A percentile compares a stretch with the other conserved stretches of the same genome.
Evolutionary conservation across 2,888 invertebrate genomes (phyloP).

Genomic region (Junonia oenone): DNA sequence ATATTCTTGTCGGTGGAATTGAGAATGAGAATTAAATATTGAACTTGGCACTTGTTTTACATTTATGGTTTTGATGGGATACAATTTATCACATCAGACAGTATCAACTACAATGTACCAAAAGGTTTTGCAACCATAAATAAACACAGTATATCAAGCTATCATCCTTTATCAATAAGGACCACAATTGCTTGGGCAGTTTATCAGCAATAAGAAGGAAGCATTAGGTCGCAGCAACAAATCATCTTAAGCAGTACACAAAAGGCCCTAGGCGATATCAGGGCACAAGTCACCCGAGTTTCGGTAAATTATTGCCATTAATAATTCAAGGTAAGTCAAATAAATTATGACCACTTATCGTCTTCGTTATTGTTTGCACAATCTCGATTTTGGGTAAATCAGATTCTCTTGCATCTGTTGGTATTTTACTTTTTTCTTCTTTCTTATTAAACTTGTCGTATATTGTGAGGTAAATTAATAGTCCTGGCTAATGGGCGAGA

Average conservation of each 20-base stretch:
- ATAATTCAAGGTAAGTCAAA: constrained; percentile 28
- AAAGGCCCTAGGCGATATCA: constrained; percentile 22
- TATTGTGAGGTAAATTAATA: too few relatives aligned
- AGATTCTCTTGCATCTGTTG: too few relatives aligned
- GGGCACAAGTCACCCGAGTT: constrained; percentile 25
- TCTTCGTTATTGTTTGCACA: constrained; percentile 1
- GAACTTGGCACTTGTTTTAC: too few relatives aligned
- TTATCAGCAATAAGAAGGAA: constrained; percentile 18
- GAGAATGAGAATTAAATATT: too few relatives aligned
- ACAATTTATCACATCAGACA: too few relatives aligned
- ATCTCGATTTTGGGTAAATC: constrained; percentile 1
- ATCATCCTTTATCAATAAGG: background rate
- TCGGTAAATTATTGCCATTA: constrained; percentile 33
- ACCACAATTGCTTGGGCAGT: background rate
- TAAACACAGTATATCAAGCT: background rate
- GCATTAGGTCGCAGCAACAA: constrained; percentile 22
- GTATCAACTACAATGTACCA: background rate
- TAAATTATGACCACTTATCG: constrained; percentile 23
- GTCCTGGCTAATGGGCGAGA: too few relatives aligned
- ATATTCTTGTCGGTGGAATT: too few relatives aligned
- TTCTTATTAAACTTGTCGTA: too few relatives aligned
- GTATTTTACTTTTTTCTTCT: too few relatives aligned
- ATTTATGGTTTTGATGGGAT: too few relatives aligned
- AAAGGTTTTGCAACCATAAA: background rate
- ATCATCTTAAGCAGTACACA: constrained; percentile 28